Evolutionary conservation across 2,888 invertebrate genomes (phyloP).

Genomic region (Pseudococcus jackbeardsleyi): DNA sequence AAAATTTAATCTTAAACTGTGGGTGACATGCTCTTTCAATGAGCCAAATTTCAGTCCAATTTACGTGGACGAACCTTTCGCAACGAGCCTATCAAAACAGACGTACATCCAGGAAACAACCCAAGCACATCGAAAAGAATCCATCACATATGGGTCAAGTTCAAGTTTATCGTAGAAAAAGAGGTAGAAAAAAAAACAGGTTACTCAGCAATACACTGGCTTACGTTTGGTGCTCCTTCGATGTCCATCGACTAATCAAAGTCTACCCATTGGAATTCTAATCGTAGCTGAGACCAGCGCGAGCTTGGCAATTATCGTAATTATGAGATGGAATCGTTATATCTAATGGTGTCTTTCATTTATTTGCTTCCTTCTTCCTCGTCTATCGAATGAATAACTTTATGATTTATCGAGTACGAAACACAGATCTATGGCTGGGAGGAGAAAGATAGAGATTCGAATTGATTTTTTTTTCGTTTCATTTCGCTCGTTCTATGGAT

Average conservation of each 20-base stretch:
- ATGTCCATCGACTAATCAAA: neutral
- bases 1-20: too few species aligned
- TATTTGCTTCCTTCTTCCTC: neutral
- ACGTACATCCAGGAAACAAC: neutral
- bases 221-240: neutral
- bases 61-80: neutral
- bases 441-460: neutral
- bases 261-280: neutral
- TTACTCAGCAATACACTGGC: neutral
- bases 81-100: neutral
- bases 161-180: constrained; percentile 5
- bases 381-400: neutral
- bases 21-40: too few species aligned
- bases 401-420: constrained; percentile 37
- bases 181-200: neutral
- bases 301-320: constrained; percentile 3
- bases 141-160: constrained; percentile 31
- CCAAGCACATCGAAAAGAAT: neutral
- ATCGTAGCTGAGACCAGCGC: neutral
- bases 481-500: neutral
- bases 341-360: neutral
- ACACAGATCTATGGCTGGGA: neutral
- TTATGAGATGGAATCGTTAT: neutral
- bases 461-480: neutral
- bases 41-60: too few species aligned